Evolutionary conservation across 2,797 vertebrate species (phyloP).

Genomic region (Myoxocephalus aenaeus): DNA sequence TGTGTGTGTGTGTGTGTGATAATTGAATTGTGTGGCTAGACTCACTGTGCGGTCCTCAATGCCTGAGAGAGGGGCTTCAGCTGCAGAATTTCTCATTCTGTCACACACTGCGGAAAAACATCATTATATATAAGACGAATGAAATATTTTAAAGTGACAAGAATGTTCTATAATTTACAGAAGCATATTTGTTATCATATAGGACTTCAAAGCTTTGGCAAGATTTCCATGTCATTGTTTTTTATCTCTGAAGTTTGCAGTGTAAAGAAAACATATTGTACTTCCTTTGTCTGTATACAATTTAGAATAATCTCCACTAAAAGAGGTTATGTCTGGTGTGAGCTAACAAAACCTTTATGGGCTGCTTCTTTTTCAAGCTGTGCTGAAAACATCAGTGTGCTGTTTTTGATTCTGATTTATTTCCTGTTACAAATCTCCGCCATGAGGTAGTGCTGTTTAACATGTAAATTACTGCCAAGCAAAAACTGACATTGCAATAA

Average conservation of each 20-base stretch:
- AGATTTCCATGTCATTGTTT: no score
- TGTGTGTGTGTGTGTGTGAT: neutral
- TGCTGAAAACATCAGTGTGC: neutral
- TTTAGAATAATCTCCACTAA: neutral
- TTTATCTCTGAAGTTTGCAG: no score
- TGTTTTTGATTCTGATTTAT: neutral
- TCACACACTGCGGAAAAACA: no score
- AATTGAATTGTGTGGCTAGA: neutral
- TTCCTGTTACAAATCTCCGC: neutral
- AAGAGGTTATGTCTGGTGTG: neutral
- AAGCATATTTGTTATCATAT: no score
- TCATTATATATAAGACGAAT: no score
- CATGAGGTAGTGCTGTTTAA: no score
- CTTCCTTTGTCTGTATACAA: neutral
- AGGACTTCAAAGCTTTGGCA: no score
- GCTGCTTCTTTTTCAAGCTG: neutral
- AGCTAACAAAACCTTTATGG: neutral
- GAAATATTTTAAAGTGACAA: no score
- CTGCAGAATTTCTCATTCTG: no score
- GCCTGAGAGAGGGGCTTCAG: no score
- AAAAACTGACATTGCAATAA: neutral
- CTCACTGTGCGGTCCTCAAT: neutral
- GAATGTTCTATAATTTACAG: no score
- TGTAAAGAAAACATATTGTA: neutral
- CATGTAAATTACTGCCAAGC: neutral